Conservation (phyloP, 2,888 invertebrate species). For the Agrilus biguttatus region DNA sequence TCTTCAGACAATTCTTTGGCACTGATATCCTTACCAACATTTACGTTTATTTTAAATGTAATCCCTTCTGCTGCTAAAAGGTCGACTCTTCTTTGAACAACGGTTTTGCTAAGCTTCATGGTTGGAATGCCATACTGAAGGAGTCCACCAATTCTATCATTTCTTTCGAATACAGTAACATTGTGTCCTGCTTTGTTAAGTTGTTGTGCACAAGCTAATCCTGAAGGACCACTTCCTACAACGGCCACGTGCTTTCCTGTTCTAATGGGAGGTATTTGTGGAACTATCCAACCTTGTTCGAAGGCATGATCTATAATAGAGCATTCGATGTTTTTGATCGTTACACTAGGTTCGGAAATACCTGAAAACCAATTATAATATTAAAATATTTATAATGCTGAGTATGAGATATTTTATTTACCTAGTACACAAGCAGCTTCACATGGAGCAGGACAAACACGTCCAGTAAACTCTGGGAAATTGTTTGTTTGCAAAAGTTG, state of each 20-base stretch:
- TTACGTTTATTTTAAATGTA: conserved; percentile 72
- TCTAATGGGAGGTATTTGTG: conserved; percentile 37
- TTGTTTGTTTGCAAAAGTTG: conserved; percentile 96
- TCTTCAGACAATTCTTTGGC: conserved; percentile 52
- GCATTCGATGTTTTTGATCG: conserved; percentile 98
- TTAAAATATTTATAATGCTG: neutral
- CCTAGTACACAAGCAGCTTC: conserved; percentile 95
- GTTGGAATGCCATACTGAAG: conserved; percentile 97
- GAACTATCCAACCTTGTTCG: conserved; percentile 85
- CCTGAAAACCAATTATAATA: conserved; percentile 18
- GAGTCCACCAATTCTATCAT: conserved; percentile 88
- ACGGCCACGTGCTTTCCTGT: conserved; percentile 51
- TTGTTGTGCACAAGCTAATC: conserved; percentile 92
- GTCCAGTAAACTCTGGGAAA: conserved; percentile 60
- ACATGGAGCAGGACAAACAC: conserved; percentile 94
- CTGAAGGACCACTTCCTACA: conserved; percentile 89
- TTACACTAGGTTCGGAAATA: conserved; percentile 92
- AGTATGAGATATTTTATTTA: neutral
- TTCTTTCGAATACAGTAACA: conserved; percentile 95
- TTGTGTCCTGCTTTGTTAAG: conserved; percentile 91
- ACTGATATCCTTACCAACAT: conserved; percentile 83
- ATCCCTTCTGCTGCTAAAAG: conserved; percentile 77
- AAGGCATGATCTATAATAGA: conserved; percentile 97
- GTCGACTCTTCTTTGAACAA: conserved; percentile 78
- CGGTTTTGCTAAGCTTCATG: conserved; percentile 93